These are phyloP conservation scores for Eupithecia dodoneata DNA, from an alignment of 2,888 invertebrate genomes.

Conservation along the genomic window DNA sequence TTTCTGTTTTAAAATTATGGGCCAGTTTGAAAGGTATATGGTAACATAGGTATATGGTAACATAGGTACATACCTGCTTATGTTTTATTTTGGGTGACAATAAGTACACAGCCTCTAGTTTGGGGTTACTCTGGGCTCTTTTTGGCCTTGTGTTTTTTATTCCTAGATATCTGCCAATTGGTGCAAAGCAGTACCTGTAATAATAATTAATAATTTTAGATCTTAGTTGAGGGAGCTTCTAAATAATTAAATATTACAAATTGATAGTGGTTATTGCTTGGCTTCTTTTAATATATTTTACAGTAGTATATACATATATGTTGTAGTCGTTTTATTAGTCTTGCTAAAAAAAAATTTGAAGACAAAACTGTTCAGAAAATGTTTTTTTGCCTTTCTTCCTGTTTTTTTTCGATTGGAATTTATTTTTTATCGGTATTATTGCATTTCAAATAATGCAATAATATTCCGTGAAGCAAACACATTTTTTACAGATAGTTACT, in stretches of 20 bases:
- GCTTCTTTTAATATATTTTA: neutral
- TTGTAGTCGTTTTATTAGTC: too few species aligned
- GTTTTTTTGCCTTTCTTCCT: neutral
- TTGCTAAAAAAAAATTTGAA: too few species aligned
- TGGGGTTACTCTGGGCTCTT: slow-evolving; percentile 88
- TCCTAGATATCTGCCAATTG: slow-evolving; percentile 91
- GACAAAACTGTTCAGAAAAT: too few species aligned
- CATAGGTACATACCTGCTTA: slow-evolving; percentile 86
- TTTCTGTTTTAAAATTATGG: neutral
- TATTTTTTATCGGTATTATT: neutral
- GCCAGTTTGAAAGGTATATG: neutral
- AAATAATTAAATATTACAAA: neutral
- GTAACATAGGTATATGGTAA: neutral
- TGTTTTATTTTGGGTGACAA: slow-evolving; percentile 88
- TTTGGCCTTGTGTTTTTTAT: slow-evolving; percentile 91
- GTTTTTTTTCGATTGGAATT: neutral
- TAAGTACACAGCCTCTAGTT: slow-evolving; percentile 91
- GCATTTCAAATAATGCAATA: neutral
- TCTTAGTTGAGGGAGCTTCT: neutral
- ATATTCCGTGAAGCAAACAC: neutral
- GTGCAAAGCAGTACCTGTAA: slow-evolving; percentile 91
- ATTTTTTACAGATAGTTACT: slow-evolving; percentile 28
- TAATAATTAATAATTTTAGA: slow-evolving; percentile 31
- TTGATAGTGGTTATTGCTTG: neutral
- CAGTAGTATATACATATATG: neutral